Base-by-base conservation (phyloP, 2,888 invertebrate species). In the Rhingia campestris region DNA sequence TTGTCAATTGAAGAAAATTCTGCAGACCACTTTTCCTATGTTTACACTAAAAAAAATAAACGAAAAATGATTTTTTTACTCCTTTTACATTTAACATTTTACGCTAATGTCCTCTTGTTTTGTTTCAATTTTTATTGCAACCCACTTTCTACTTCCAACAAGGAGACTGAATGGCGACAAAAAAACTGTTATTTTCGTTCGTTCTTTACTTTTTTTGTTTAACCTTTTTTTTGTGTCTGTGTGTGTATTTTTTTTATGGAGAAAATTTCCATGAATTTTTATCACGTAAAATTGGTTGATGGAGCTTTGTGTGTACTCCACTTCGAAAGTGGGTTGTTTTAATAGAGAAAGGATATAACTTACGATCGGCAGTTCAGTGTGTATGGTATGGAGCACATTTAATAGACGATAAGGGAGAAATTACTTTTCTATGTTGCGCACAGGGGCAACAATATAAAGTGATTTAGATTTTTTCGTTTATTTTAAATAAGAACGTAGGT, bases 81-180 rank as follows among this genome's bases (percentile, higher is more conserved):
- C 35, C 58, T 66, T 53, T n/a, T 30, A 10, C n/a, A 49, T 32
- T 64, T 51, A 56, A 14, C 56, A 64, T 81, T 81, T 76, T 82
- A 77, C 79, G 79, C 69, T 82, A 79, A 84, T 84, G 74, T 74
- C 47, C 69, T 84, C 69, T 79, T 82, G 82, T 82, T 79, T 84
- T 79, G 79, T 74, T 84, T 84, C 73, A 67, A 74, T 81, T 82
- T 77, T 82, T 74, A 79, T 73, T 74, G 59, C 82, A 39, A 56
- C 53, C 61, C 73, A 33, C 22, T 6, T 22, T 3, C 33, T 12
- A 14, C 6, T 32, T 30, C 4, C 39, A 9, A 35, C 56, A 22
- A 37, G n/a, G 41, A 69, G 64, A 74, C 79, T 39, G 64, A 33
- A 69, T 56, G 74, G 74, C 82, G 82, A 54, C 79, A 63, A 30